Conservation (phyloP, 2,113 vertebrate species). For the Oncorhynchus clarkii region DNA sequence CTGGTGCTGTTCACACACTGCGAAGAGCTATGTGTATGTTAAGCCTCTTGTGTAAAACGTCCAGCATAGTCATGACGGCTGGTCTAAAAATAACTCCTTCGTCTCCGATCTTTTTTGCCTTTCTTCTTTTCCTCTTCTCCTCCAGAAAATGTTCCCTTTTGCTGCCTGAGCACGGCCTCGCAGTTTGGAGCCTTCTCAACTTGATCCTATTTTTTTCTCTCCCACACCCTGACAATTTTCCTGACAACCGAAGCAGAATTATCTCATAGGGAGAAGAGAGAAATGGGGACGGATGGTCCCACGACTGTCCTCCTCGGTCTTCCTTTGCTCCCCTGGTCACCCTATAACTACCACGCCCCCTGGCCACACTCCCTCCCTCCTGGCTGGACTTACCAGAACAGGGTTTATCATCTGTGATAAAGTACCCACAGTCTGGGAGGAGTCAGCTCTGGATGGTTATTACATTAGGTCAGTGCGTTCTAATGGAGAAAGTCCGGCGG, state of each 20-base stretch:
- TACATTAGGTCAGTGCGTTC: slow-evolving; percentile 67
- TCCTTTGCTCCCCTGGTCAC: not conserved
- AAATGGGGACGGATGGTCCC: slow-evolving; percentile 32
- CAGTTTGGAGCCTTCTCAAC: slow-evolving; percentile 61
- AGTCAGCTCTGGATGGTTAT: slow-evolving; percentile 69
- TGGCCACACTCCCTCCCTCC: not conserved
- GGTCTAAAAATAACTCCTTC: slow-evolving; percentile 60
- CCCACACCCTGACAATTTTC: slow-evolving; percentile 67
- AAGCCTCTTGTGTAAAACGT: slow-evolving; percentile 30
- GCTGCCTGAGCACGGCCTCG: slow-evolving; percentile 40
- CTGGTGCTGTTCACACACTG: slow-evolving; percentile 12
- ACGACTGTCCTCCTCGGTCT: slow-evolving; percentile 49
- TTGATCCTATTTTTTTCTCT: slow-evolving; percentile 60
- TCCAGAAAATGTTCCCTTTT: slow-evolving; percentile 31
- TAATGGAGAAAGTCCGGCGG: slow-evolving; percentile 66
- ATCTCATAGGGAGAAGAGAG: slow-evolving; percentile 36
- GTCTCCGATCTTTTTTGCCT: slow-evolving; percentile 17
- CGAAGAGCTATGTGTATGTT: slow-evolving; percentile 7
- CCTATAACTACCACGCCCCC: not conserved
- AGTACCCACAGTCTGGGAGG: slow-evolving; percentile 59
- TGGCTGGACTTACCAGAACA: slow-evolving; percentile 48
- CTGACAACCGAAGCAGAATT: slow-evolving; percentile 72
- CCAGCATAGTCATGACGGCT: slow-evolving; percentile 37
- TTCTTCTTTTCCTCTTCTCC: slow-evolving; percentile 26
- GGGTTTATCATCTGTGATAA: slow-evolving; percentile 73